A percentile compares a stretch with the other conserved stretches of the same genome.
Evolutionary conservation across 1,140 invertebrate genomes (phyloP).

Genomic region (Scylla paramamosain): DNA sequence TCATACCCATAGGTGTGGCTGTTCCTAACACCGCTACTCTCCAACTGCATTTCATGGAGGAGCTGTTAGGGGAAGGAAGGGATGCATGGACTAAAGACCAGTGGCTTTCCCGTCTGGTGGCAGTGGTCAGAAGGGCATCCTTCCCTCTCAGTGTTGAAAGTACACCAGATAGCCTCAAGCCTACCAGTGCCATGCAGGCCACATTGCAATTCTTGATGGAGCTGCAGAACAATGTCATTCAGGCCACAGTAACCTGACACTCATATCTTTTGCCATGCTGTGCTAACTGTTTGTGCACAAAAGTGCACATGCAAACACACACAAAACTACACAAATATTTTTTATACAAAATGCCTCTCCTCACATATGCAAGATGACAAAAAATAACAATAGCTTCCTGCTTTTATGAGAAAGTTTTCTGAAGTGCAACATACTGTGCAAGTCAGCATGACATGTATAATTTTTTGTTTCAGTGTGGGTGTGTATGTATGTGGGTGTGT

Average conservation of each 20-base stretch:
- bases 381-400: no score
- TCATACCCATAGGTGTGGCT: slow-evolving; percentile 53
- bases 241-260: not conserved
- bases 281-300: not conserved
- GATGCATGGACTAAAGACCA: slow-evolving; percentile 23
- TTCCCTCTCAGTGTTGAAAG: not conserved
- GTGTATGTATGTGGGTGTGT: not conserved
- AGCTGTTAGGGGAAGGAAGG: not conserved
- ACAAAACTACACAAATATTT: slow-evolving; percentile 35
- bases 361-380: not conserved
- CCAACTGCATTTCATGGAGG: slow-evolving; percentile 47
- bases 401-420: no score
- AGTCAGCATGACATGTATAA: not conserved
- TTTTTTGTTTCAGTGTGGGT: no score
- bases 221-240: not conserved
- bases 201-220: not conserved
- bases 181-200: not conserved
- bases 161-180: not conserved
- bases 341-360: no score
- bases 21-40: slow-evolving; percentile 30
- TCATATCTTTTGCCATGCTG: not conserved
- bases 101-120: not conserved
- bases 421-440: no score
- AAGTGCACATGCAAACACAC: not conserved
- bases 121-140: not conserved